These are phyloP conservation scores for Eudemis profundana DNA, from an alignment of 2,888 invertebrate genomes.

Conservation along the genomic window DNA sequence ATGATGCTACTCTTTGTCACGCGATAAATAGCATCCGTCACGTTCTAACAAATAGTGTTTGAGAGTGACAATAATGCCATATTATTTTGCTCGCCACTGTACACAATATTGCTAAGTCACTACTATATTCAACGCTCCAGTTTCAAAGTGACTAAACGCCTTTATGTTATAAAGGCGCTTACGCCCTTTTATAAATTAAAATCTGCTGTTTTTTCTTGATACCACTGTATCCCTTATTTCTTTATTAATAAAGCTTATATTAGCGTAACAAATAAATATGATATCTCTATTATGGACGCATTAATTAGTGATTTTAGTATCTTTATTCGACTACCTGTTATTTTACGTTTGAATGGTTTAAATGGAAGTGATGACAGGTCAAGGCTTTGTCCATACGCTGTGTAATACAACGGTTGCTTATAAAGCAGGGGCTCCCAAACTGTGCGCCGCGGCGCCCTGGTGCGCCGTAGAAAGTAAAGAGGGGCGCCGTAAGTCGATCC, in stretches of 20 bases:
- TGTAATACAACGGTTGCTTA: too few relatives aligned
- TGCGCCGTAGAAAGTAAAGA: too few relatives aligned
- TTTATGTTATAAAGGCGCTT: not conserved
- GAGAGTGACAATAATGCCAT: not conserved
- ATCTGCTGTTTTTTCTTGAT: not conserved
- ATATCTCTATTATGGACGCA: constrained; percentile 6
- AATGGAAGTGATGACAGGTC: constrained; percentile 31
- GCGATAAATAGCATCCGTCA: too few relatives aligned
- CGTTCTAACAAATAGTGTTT: too few relatives aligned
- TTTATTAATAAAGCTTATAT: not conserved
- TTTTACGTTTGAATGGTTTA: constrained; percentile 27
- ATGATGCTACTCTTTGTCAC: too few relatives aligned
- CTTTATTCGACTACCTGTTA: constrained; percentile 30
- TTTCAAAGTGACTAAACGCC: not conserved
- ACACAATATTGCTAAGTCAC: constrained; percentile 7
- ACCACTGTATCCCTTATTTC: not conserved
- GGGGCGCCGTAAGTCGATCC: too few relatives aligned
- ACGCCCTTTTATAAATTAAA: not conserved
- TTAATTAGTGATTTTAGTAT: constrained; percentile 36
- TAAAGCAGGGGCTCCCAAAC: too few relatives aligned
- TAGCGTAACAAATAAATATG: not conserved
- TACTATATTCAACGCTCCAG: not conserved
- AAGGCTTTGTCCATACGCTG: constrained; percentile 16
- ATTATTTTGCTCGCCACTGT: constrained; percentile 5
- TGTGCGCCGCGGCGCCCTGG: too few relatives aligned